Conservation (phyloP, 2,888 invertebrate species). For the Electrophaes corylata region DNA sequence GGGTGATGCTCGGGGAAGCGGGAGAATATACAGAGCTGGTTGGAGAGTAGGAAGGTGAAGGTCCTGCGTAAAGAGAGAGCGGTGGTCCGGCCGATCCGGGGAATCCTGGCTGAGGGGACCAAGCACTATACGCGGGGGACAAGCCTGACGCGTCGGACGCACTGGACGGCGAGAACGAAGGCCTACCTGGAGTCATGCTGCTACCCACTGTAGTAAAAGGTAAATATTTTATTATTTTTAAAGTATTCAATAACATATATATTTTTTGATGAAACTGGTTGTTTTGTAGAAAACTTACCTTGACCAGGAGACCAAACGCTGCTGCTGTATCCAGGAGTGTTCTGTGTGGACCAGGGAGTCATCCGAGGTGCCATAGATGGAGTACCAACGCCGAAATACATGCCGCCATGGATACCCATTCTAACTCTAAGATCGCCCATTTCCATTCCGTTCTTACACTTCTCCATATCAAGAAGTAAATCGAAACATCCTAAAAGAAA, state of each 20-base stretch:
- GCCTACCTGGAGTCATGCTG: slow-evolving; percentile 98
- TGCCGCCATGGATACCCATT: slow-evolving; percentile 88
- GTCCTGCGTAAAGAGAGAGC: slow-evolving; percentile 88
- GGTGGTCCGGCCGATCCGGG: slow-evolving; percentile 93
- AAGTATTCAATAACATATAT: too few species aligned
- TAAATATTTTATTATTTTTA: too few species aligned
- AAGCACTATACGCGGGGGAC: slow-evolving; percentile 92
- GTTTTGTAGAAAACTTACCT: slow-evolving; percentile 70
- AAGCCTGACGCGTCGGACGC: slow-evolving; percentile 97
- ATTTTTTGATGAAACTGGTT: too few species aligned
- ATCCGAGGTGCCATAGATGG: slow-evolving; percentile 95
- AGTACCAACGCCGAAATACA: slow-evolving; percentile 94
- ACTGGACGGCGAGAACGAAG: slow-evolving; percentile 98
- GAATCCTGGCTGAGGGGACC: slow-evolving; percentile 92
- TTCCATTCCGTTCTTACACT: slow-evolving; percentile 99
- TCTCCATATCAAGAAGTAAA: slow-evolving; percentile 97
- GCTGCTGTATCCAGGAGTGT: slow-evolving; percentile 91
- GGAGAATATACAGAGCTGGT: slow-evolving; percentile 81
- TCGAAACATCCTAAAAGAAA: slow-evolving; percentile 93
- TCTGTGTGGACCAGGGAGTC: slow-evolving; percentile 95
- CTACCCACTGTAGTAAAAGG: slow-evolving; percentile 86
- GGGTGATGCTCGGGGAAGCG: slow-evolving; percentile 88
- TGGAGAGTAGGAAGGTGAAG: slow-evolving; percentile 78
- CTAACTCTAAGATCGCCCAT: slow-evolving; percentile 89
- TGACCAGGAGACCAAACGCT: slow-evolving; percentile 92